Evolutionary conservation across 2,797 vertebrate genomes (phyloP), one percentile per base, ranked within the genome.

Genomic region (Calcarius lapponicus): DNA sequence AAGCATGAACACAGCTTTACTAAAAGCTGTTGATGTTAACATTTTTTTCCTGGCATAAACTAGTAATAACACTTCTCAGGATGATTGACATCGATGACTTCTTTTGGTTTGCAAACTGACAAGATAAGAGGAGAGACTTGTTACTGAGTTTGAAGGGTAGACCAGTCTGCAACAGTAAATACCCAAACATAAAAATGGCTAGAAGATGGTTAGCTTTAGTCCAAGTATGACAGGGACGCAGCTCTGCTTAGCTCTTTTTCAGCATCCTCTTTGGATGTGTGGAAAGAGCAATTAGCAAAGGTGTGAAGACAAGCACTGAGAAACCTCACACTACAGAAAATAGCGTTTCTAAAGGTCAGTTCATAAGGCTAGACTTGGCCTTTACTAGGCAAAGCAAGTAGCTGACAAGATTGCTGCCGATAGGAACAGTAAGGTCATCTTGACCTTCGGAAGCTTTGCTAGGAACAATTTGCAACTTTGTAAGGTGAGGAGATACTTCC

Each of bases 11-110:
- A 4, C 25, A 29, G 34, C 75, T 72, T 75, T 47, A 66, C 54
- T 53, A 16, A 22, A 56, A 84, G 22, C 51, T 86, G 7, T 56
- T 58, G 1, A 3, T 15, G 18, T 80, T 67, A 56, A 15, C 2
- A 0, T 32, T n/a, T 74, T 74, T 69, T 71, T 3, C 32, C 34
- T 50, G 43, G 38, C 7, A 5, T 40, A 56, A 72, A 28, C 18
- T 47, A 13, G 19, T 64, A 78, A 56, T 54, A 36, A 38, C 53
- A 32, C 20, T 24, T 64, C 3, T 38, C 17, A 31, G 54, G 47
- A 67, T 3, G 5, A 75, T 32, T 62, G 11, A 29, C 7, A 32
- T n/a, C 0, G 0, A 13, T 62, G 53, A 56, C 24, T 71, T 56
- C 32, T 50, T 56, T 20, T 69, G 19, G 18, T 67, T 50, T 50